Evolutionary conservation across 1,140 invertebrate genomes (phyloP).

Genomic region (Meloidogyne chitwoodi): DNA sequence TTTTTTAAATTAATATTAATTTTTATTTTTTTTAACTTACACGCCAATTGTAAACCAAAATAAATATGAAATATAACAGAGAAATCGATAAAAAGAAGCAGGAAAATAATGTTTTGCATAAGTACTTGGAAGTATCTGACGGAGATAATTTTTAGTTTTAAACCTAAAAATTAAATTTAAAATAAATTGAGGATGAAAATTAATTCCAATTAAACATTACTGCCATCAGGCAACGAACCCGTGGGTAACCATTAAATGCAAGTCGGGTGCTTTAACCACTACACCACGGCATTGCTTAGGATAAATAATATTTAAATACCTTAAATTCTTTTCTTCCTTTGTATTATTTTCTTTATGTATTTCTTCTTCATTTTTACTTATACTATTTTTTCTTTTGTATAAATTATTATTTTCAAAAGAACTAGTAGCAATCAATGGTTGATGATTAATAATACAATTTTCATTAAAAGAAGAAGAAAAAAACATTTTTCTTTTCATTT

Average conservation of each 20-base stretch:
- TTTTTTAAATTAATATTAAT: background rate
- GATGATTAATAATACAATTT: background rate
- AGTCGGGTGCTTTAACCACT: background rate
- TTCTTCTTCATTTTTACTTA: background rate
- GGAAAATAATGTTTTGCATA: constrained; percentile 7
- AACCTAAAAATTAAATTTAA: too few species aligned
- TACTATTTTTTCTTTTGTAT: background rate
- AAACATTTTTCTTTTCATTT: background rate
- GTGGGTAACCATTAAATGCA: too few species aligned
- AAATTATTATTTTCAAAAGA: background rate
- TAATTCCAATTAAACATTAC: too few species aligned
- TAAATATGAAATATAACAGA: constrained; percentile 5
- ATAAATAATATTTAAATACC: background rate
- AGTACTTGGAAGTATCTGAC: constrained; percentile 10
- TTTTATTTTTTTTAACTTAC: background rate
- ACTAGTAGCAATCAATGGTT: background rate
- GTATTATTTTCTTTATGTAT: background rate
- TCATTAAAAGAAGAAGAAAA: too few species aligned
- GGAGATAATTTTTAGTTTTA: background rate
- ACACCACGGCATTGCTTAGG: too few species aligned
- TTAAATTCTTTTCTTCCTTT: background rate
- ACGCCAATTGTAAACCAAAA: constrained; percentile 20
- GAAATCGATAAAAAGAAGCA: background rate
- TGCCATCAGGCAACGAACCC: too few species aligned
- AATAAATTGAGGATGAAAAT: too few species aligned